phyloP scores from a whole-genome alignment of 2,797 vertebrate species.

The Florisuga fusca region DNA sequence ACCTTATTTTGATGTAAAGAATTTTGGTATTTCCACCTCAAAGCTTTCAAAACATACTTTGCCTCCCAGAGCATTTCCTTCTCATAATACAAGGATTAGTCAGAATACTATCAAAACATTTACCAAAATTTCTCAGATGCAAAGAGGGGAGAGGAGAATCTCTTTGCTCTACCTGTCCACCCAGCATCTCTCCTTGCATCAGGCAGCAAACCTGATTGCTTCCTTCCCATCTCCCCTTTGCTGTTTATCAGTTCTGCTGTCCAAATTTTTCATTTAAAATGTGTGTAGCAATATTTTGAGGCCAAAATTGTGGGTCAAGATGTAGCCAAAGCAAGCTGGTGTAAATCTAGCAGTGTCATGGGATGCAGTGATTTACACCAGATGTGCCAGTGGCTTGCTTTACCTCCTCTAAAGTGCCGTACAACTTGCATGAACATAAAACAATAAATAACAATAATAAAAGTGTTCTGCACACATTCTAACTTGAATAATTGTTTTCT shows the following conservation, averaged over 20 bases:
- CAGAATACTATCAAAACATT: background rate
- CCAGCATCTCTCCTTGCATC: background rate
- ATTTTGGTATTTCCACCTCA: background rate
- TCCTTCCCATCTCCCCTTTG: background rate
- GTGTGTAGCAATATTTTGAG: background rate
- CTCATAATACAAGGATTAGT: background rate
- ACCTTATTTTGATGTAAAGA: background rate
- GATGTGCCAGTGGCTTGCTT: background rate
- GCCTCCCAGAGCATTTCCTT: background rate
- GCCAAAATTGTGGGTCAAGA: background rate
- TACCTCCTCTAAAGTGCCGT: background rate
- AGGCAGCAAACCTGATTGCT: background rate
- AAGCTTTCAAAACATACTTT: background rate
- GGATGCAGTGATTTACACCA: background rate
- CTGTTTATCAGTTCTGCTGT: background rate
- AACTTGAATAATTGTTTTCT: conserved; percentile 47
- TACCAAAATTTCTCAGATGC: background rate
- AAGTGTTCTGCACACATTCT: background rate
- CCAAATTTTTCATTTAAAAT: background rate
- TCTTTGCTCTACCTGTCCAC: background rate
- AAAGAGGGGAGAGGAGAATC: background rate
- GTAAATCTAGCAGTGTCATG: background rate
- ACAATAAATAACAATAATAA: conserved; percentile 52
- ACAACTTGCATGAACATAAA: background rate
- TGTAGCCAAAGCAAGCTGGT: background rate